Percentiles rank a stretch among this genome's conserved stretches.
Conservation (phyloP, 2,888 invertebrate genomes). For the Serripes groenlandicus region DNA sequence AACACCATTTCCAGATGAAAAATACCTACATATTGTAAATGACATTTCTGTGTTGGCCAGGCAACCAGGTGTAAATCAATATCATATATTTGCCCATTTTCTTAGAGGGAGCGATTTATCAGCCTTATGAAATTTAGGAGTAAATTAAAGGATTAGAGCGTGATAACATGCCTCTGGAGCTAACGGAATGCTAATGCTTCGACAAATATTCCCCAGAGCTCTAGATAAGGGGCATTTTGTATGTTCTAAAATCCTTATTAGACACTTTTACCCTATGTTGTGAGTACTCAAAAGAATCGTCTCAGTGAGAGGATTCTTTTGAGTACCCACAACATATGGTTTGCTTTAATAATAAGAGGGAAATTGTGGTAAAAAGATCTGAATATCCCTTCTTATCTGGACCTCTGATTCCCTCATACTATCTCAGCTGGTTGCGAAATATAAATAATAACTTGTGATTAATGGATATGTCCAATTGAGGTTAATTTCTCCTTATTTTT, state of each 20-base stretch:
- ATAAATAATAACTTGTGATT: constrained; percentile 11
- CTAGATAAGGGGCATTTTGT: too few relatives aligned
- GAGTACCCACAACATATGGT: too few relatives aligned
- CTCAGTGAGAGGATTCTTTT: too few relatives aligned
- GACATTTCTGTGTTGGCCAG: constrained; percentile 20
- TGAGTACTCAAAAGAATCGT: too few relatives aligned
- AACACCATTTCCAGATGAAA: constrained; percentile 18
- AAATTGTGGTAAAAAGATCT: too few relatives aligned
- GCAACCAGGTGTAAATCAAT: constrained; percentile 49
- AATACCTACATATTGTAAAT: constrained; percentile 25
- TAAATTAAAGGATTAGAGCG: constrained; percentile 66
- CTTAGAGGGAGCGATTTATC: constrained; percentile 59
- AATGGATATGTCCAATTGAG: not conserved
- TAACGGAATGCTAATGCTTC: constrained; percentile 50
- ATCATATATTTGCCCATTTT: constrained; percentile 59
- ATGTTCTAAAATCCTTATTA: too few relatives aligned
- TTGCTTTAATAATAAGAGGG: too few relatives aligned
- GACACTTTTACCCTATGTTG: too few relatives aligned
- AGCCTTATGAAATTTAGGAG: constrained; percentile 69
- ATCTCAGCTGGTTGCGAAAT: constrained; percentile 2
- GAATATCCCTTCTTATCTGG: too few relatives aligned
- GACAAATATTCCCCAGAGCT: too few relatives aligned
- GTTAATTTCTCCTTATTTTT: not conserved
- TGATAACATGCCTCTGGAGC: constrained; percentile 61
- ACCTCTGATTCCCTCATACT: too few relatives aligned